Evolutionary conservation across 2,113 vertebrate genomes (phyloP).

Genomic region (Actenoides hombroni): DNA sequence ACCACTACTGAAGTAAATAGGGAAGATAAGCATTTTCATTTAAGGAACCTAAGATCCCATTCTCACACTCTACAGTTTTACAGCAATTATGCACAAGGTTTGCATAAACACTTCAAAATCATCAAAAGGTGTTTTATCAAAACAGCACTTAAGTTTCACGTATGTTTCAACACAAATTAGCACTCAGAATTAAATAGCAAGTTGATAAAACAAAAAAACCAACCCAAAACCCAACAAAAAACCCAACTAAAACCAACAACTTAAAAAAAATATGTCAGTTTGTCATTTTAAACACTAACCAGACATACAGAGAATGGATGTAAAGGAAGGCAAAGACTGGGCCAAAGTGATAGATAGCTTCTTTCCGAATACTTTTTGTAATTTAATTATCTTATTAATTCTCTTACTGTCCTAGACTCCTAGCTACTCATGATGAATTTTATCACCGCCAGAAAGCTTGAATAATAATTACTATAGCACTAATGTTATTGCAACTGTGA

Average conservation of each 20-base stretch:
- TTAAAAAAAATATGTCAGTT: conserved; percentile 6
- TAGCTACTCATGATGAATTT: neutral
- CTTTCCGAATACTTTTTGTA: conserved; percentile 8
- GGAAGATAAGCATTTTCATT: conserved; percentile 29
- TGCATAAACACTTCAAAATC: conserved; percentile 74
- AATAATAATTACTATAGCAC: neutral
- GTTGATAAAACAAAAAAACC: neutral
- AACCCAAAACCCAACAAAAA: no score
- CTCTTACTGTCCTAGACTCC: neutral
- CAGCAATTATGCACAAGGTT: conserved; percentile 60
- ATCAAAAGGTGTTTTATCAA: conserved; percentile 68
- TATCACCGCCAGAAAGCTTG: neutral
- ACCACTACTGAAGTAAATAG: neutral
- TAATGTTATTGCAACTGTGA: neutral
- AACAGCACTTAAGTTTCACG: conserved; percentile 70
- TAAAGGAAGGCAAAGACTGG: neutral
- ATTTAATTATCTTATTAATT: conserved; percentile 27
- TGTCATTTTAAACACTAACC: conserved; percentile 34
- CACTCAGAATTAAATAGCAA: conserved; percentile 61
- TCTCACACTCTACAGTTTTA: conserved; percentile 40
- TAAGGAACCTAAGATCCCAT: conserved; percentile 38
- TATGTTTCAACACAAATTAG: conserved; percentile 70
- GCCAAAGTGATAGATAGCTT: neutral
- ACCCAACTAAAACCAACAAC: neutral
- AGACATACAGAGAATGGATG: neutral